Conservation (phyloP, 2,888 invertebrate genomes). For the Agrilus cyanescens region DNA sequence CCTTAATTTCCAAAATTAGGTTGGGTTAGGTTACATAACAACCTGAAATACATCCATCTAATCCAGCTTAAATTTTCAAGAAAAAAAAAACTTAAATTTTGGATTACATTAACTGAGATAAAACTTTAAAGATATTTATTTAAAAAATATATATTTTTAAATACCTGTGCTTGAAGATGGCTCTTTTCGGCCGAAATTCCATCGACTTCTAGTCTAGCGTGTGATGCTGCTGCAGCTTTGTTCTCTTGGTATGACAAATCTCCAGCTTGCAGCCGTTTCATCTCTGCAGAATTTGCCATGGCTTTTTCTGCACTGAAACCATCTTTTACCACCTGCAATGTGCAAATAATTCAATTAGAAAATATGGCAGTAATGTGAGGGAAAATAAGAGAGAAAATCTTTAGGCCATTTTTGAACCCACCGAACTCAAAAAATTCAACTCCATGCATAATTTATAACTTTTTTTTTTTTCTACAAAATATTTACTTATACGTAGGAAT, state of each 20-base stretch:
- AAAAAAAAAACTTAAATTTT: neutral
- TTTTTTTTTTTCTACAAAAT: no score
- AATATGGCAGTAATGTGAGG: no score
- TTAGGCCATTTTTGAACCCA: no score
- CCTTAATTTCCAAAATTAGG: no score
- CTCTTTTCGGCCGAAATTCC: slow-evolving; percentile 79
- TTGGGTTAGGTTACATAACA: no score
- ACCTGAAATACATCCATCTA: no score
- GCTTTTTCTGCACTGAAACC: slow-evolving; percentile 70
- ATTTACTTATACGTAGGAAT: no score
- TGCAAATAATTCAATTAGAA: no score
- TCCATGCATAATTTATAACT: no score
- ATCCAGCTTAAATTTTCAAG: no score
- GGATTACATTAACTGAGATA: neutral
- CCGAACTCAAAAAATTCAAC: no score
- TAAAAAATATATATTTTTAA: neutral
- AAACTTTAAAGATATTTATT: neutral
- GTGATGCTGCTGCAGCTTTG: slow-evolving; percentile 63
- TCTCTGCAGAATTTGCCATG: slow-evolving; percentile 59
- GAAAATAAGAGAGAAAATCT: no score
- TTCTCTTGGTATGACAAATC: slow-evolving; percentile 74
- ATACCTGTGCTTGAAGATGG: slow-evolving; percentile 68
- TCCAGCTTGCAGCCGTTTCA: slow-evolving; percentile 66
- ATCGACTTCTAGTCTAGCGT: slow-evolving; percentile 70
- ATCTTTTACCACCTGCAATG: slow-evolving; percentile 56